Evolutionary conservation across 1,140 invertebrate species (phyloP), one percentile per base, ranked within the genome.

Genomic region (Micrasema minimum): DNA sequence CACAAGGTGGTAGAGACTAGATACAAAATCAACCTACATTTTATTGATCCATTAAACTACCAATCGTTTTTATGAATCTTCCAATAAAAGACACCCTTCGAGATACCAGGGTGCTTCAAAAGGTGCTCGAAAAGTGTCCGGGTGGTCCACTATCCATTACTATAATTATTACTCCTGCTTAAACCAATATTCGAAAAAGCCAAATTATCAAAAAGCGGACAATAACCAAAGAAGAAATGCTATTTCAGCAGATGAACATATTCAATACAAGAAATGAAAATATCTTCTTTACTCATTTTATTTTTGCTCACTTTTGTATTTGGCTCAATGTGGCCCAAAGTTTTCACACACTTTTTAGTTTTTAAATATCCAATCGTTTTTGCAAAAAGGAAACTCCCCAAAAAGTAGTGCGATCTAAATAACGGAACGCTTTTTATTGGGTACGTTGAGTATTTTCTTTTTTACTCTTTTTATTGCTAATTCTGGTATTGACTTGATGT

Each of bases 81-180:
- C 22, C 23, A 31, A 23, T 31, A 55, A 55, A 55, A 55, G 31
- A 22, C 51, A n/a, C 26, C 51, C 51, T 31, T 7, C n/a, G 14
- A 53, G 23, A 53, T 20, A 11, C 22, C 22, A 23, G 51, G 51
- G 14, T 35, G 26, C 51, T n/a, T 31, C 22, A 14, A 55, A 37
- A 23, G 51, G 51, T 20, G 16, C 46, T 31, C 26, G 3, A 31
- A 46, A 16, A 18, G 50, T 11, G 20, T 12, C 50, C 35, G 57
- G 57, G 57, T 61, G 57, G 57, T 61, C 57, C 16, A 22, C 23
- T 26, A 38, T 41, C 57, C 5, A 61, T 55, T n/a, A 61, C n/a
- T 61, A 61, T 61, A 35, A 61, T n/a, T n/a, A 61, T 61, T 61
- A 20, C 35, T 11, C 35, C 16, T 16, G 20, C 53, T 35, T 61